phyloP scores from a whole-genome alignment of 2,797 vertebrate species.

The Argentina silus region DNA sequence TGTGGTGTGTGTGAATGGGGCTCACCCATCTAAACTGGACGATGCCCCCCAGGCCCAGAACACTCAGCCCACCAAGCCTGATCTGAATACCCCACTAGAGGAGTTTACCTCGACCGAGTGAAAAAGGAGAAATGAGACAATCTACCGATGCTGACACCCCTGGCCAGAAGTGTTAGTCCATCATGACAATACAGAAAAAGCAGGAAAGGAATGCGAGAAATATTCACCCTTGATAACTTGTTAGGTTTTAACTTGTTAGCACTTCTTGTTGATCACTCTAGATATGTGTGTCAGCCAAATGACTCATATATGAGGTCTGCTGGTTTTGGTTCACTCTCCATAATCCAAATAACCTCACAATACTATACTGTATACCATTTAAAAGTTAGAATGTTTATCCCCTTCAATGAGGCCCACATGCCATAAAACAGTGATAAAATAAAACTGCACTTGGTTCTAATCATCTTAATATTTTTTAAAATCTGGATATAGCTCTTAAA shows the following conservation, averaged over 20 bases:
- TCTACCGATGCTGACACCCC: slow-evolving; percentile 58
- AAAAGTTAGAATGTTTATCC: slow-evolving; percentile 58
- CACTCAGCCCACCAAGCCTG: slow-evolving; percentile 68
- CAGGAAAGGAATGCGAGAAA: neutral
- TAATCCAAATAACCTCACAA: slow-evolving; percentile 31
- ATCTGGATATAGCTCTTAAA: slow-evolving; percentile 36
- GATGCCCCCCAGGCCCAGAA: slow-evolving; percentile 47
- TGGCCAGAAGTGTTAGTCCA: slow-evolving; percentile 64
- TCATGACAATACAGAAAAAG: neutral
- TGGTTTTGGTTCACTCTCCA: slow-evolving; percentile 36
- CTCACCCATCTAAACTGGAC: slow-evolving; percentile 42
- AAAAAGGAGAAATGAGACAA: slow-evolving; percentile 68
- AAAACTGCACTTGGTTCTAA: slow-evolving; percentile 14
- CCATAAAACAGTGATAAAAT: slow-evolving; percentile 35
- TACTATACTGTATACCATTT: slow-evolving; percentile 55
- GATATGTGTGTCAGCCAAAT: neutral
- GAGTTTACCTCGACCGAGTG: slow-evolving; percentile 71
- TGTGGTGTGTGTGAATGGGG: slow-evolving; percentile 70
- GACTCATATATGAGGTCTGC: slow-evolving; percentile 39
- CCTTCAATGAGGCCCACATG: slow-evolving; percentile 34
- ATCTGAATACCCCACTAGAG: slow-evolving; percentile 73
- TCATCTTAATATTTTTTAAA: slow-evolving; percentile 14
- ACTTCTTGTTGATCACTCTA: slow-evolving; percentile 5
- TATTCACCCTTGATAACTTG: neutral
- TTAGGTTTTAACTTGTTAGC: neutral